These are phyloP conservation scores for Globodera ellingtonae DNA, from an alignment of 1,140 invertebrate species.

Conservation along the genomic window DNA sequence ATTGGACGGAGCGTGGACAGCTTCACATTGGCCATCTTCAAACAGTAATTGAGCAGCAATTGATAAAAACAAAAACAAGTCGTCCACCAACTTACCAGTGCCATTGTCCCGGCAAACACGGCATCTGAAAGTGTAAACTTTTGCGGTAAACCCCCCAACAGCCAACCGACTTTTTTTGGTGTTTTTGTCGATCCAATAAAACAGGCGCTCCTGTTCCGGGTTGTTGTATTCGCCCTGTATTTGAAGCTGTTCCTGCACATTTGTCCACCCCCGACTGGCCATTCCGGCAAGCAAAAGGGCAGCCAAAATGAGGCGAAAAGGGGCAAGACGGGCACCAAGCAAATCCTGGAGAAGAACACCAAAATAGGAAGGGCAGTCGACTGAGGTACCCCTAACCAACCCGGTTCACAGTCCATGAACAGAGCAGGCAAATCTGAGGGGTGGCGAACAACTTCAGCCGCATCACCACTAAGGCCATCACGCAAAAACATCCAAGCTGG, in stretches of 20 bases:
- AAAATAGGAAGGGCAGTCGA: too few relatives aligned
- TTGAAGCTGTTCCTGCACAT: constrained; percentile 60
- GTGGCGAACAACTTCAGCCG: constrained; percentile 81
- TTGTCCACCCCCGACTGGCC: constrained; percentile 56
- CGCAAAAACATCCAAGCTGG: constrained; percentile 73
- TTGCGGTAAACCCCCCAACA: background rate
- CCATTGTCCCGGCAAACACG: constrained; percentile 83
- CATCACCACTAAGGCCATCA: constrained; percentile 81
- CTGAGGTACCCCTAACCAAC: constrained; percentile 66
- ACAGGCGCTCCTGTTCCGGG: constrained; percentile 74
- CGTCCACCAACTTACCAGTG: constrained; percentile 72
- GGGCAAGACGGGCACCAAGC: background rate
- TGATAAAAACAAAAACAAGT: too few relatives aligned
- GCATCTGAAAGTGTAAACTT: constrained; percentile 67
- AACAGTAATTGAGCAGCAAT: background rate
- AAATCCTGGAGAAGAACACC: constrained; percentile 21
- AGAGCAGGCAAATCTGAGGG: constrained; percentile 78
- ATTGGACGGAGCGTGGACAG: constrained; percentile 77
- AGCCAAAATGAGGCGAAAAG: constrained; percentile 31
- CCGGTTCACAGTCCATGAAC: constrained; percentile 71
- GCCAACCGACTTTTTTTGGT: constrained; percentile 58
- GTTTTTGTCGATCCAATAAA: constrained; percentile 76
- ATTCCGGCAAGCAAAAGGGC: constrained; percentile 54
- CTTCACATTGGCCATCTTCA: constrained; percentile 69
- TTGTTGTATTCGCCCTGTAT: constrained; percentile 74